Percentiles rank a stretch among this genome's conserved stretches.
These are phyloP conservation scores for Pogonognathellus flavescens DNA, from an alignment of 1,140 invertebrate species.

Conservation along the genomic window DNA sequence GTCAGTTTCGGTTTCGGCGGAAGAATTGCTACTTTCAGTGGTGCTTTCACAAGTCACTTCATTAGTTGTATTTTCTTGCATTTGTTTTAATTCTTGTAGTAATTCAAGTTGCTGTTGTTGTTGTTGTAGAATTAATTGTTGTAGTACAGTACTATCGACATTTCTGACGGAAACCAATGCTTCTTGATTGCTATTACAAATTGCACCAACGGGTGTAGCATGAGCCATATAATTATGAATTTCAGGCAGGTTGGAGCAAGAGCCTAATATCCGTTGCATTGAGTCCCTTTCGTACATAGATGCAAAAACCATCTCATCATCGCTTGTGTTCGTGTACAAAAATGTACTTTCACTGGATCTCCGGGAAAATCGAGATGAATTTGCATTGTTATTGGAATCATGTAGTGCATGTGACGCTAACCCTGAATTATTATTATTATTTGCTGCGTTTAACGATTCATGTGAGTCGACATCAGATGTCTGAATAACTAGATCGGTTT, in stretches of 20 bases:
- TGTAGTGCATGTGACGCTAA: neutral
- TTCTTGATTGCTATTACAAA: no score
- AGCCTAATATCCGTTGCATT: neutral
- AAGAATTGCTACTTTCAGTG: no score
- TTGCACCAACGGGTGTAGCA: no score
- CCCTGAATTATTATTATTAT: neutral
- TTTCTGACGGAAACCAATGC: no score
- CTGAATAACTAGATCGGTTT: neutral
- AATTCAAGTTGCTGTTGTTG: no score
- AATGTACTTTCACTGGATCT: neutral
- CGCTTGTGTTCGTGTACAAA: neutral
- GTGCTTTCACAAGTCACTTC: no score
- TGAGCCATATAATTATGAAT: neutral
- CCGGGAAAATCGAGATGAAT: neutral
- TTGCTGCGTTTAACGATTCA: neutral
- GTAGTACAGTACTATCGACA: no score
- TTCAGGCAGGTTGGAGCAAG: neutral
- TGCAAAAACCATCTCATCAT: conserved; percentile 27
- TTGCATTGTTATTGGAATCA: neutral
- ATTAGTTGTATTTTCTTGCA: no score
- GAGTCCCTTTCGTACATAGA: neutral
- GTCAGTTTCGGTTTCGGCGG: no score
- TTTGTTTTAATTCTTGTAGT: no score
- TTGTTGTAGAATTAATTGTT: no score
- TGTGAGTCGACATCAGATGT: neutral